Conservation (phyloP, 2,888 invertebrate genomes). For the Cephus spinipes region DNA sequence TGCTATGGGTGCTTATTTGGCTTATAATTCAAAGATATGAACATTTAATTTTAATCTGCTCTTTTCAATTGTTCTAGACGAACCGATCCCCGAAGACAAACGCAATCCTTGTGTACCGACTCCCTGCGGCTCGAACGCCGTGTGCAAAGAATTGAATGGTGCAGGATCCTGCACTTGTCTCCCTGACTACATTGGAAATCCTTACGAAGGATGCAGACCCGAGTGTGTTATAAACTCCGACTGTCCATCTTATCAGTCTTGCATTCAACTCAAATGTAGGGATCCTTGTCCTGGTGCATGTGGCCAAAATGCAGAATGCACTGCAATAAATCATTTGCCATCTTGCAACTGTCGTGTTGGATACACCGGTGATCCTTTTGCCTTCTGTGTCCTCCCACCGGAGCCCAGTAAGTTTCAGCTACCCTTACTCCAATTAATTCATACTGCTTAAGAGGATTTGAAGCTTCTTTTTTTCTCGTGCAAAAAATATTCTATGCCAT, state of each 20-base stretch:
- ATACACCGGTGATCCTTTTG: slow-evolving; percentile 65
- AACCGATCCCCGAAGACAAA: slow-evolving; percentile 25
- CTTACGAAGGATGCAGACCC: slow-evolving; percentile 76
- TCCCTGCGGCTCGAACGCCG: slow-evolving; percentile 85
- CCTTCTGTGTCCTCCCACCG: slow-evolving; percentile 47
- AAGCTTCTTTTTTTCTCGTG: not conserved
- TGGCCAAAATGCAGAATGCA: slow-evolving; percentile 64
- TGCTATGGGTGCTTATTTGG: not conserved
- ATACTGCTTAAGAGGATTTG: not conserved
- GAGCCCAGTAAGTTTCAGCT: slow-evolving; percentile 36
- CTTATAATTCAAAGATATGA: not conserved
- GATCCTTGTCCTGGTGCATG: slow-evolving; percentile 74
- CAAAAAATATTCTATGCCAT: not conserved
- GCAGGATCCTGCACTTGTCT: slow-evolving; percentile 82
- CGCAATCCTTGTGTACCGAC: slow-evolving; percentile 79
- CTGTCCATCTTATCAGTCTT: slow-evolving; percentile 73
- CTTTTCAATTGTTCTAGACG: slow-evolving; percentile 30
- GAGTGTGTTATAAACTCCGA: slow-evolving; percentile 79
- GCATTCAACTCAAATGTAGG: slow-evolving; percentile 73
- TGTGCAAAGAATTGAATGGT: slow-evolving; percentile 81
- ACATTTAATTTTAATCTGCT: slow-evolving; percentile 11
- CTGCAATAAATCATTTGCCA: slow-evolving; percentile 64
- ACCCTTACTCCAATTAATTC: not conserved
- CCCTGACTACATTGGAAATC: slow-evolving; percentile 76
- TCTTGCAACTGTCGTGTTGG: slow-evolving; percentile 56